Evolutionary conservation across 2,113 vertebrate species (phyloP).

Genomic region (Arenaria interpres): DNA sequence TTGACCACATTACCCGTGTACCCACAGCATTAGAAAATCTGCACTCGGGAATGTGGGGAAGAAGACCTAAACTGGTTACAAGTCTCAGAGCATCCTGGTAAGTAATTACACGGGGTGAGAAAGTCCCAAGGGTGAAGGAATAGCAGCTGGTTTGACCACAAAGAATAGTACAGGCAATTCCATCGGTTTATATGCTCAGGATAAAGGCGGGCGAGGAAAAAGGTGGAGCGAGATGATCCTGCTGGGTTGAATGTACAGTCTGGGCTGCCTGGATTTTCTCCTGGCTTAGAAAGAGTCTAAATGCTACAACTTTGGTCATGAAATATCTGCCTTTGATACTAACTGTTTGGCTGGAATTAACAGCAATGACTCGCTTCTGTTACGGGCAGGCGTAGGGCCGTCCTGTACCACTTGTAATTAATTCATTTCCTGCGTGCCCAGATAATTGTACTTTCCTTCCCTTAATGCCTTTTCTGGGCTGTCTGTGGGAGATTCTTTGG

Average conservation of each 20-base stretch:
- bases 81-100: neutral
- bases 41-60: neutral
- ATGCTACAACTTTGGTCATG: neutral
- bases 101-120: neutral
- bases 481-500: neutral
- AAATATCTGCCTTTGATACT: neutral
- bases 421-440: neutral
- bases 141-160: neutral
- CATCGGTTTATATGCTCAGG: neutral
- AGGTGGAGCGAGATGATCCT: neutral
- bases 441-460: neutral
- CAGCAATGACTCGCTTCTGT: neutral
- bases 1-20: neutral
- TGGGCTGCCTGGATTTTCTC: neutral
- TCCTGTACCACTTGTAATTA: neutral
- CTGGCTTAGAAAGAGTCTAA: neutral
- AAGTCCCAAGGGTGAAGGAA: neutral
- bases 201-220: neutral
- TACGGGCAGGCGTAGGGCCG: neutral
- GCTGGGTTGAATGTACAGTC: neutral
- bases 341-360: neutral
- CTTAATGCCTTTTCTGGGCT: neutral
- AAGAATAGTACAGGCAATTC: neutral
- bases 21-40: neutral
- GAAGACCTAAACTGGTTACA: neutral